Evolutionary conservation across 2,797 vertebrate species (phyloP).

Genomic region (Notolepis coatsorum): DNA sequence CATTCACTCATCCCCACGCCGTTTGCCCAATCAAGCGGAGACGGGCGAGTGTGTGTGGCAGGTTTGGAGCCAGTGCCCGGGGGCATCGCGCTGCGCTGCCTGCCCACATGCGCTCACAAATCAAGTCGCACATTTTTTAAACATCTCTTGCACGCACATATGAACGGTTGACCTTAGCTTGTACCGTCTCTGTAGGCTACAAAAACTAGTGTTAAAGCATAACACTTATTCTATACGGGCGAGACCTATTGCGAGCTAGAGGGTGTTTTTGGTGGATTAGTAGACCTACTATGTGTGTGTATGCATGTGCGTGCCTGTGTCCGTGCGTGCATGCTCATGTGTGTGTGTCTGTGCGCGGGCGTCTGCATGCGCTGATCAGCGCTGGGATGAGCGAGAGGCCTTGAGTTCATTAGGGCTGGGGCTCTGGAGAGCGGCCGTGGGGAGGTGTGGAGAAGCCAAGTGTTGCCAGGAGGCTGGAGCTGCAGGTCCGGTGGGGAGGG

Average conservation of each 20-base stretch:
- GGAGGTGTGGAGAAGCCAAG: slow-evolving; percentile 69
- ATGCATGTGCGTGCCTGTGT: background rate
- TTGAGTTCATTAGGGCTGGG: slow-evolving; percentile 78
- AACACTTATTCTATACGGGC: slow-evolving; percentile 73
- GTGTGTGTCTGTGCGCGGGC: slow-evolving; percentile 31
- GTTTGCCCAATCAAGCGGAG: slow-evolving; percentile 74
- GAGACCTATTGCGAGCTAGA: slow-evolving; percentile 72
- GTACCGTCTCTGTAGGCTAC: slow-evolving; percentile 60
- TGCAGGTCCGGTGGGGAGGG: slow-evolving; percentile 66
- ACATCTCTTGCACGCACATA: slow-evolving; percentile 54
- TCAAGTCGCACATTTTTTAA: slow-evolving; percentile 58
- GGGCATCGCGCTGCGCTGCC: slow-evolving; percentile 62
- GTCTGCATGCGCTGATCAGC: slow-evolving; percentile 57
- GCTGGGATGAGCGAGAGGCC: slow-evolving; percentile 70
- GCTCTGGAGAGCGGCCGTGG: slow-evolving; percentile 77
- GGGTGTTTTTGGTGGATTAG: slow-evolving; percentile 56
- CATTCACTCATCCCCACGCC: slow-evolving; percentile 70
- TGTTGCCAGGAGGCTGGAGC: slow-evolving; percentile 79
- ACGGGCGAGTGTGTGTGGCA: slow-evolving; percentile 71
- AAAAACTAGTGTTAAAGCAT: slow-evolving; percentile 49
- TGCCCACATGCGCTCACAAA: slow-evolving; percentile 66
- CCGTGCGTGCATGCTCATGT: slow-evolving; percentile 34
- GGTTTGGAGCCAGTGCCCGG: slow-evolving; percentile 69
- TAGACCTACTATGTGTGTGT: slow-evolving; percentile 26
- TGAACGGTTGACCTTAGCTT: slow-evolving; percentile 59